Evolutionary conservation across 1,140 invertebrate genomes (phyloP).

Genomic region (Wiebesia pumilae): DNA sequence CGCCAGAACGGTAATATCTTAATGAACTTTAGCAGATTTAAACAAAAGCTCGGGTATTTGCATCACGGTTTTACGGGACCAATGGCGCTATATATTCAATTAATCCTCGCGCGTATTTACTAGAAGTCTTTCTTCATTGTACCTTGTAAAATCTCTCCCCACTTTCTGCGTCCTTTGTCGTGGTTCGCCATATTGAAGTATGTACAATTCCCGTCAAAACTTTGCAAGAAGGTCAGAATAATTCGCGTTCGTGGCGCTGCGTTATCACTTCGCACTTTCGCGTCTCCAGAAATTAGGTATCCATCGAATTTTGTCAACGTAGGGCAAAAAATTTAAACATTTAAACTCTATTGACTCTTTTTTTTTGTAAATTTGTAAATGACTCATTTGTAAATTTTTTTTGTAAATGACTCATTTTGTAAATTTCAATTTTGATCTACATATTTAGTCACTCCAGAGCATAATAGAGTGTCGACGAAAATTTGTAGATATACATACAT

Average conservation of each 20-base stretch:
- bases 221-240: slow-evolving; percentile 42
- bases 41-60: background rate
- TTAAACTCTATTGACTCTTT: no score
- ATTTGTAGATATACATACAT: no score
- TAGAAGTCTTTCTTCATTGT: slow-evolving; percentile 52
- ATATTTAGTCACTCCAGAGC: no score
- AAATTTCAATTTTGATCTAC: no score
- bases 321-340: no score
- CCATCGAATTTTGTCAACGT: background rate
- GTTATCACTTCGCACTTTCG: background rate
- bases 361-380: no score
- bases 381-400: no score
- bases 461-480: no score
- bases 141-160: slow-evolving; percentile 75
- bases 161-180: slow-evolving; percentile 77
- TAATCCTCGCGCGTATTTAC: slow-evolving; percentile 29
- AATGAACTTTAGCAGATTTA: background rate
- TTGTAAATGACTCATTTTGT: no score
- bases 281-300: background rate
- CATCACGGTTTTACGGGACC: background rate
- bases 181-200: slow-evolving; percentile 75
- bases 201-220: slow-evolving; percentile 57
- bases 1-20: slow-evolving; percentile 15
- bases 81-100: slow-evolving; percentile 23
- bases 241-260: slow-evolving; percentile 20